A percentile compares a stretch with the other conserved stretches of the same genome.
Evolutionary conservation across 2,797 vertebrate species (phyloP).

Genomic region (Lates japonicus): DNA sequence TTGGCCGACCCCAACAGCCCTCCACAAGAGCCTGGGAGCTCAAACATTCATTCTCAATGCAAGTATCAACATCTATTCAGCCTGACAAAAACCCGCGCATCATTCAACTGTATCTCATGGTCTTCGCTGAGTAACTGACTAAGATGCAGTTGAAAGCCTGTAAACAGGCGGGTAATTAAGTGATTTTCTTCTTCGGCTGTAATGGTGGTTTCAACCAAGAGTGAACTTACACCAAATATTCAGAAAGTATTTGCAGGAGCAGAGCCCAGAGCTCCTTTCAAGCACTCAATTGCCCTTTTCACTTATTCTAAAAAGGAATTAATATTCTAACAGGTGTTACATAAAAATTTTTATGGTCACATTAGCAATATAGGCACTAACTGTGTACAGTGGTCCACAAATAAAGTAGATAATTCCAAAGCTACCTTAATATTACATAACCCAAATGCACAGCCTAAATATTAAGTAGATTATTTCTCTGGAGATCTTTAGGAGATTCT

Average conservation of each 20-base stretch:
- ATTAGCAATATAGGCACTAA: not conserved
- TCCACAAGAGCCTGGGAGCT: not conserved
- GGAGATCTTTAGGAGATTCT: conserved; percentile 20
- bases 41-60: not conserved
- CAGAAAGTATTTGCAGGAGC: not conserved
- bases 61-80: not conserved
- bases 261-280: not conserved
- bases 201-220: not conserved
- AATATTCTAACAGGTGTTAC: conserved; percentile 17
- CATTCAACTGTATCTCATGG: not conserved
- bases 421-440: not conserved
- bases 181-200: not conserved
- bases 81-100: not conserved
- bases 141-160: too few species aligned
- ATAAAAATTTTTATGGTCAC: not conserved
- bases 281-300: conserved; percentile 8
- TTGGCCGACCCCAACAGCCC: not conserved
- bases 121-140: not conserved
- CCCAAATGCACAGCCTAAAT: not conserved
- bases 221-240: not conserved
- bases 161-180: too few species aligned
- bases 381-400: not conserved
- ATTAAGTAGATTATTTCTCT: conserved; percentile 10
- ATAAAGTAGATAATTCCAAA: not conserved
- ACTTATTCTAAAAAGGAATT: conserved; percentile 17